phyloP scores from a whole-genome alignment of 2,797 vertebrate genomes.

The Lepilemur septentrionalis region DNA sequence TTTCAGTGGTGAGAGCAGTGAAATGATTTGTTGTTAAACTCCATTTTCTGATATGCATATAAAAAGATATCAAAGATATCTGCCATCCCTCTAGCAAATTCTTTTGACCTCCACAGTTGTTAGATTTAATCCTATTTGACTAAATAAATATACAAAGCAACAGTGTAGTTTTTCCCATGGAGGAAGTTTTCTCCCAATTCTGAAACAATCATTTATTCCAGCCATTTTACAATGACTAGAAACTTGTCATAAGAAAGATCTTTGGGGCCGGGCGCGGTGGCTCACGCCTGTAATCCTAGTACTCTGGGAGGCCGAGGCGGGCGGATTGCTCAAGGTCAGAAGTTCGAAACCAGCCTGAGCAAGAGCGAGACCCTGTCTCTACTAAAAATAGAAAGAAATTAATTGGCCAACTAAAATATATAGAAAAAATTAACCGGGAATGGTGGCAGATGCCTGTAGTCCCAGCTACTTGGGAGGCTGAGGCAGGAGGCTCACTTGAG shows the following conservation, averaged over 20 bases:
- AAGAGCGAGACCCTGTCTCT: too few species aligned
- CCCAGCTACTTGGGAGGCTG: too few species aligned
- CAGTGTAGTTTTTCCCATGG: neutral
- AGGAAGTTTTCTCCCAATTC: neutral
- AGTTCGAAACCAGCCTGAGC: too few species aligned
- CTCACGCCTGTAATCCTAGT: too few species aligned
- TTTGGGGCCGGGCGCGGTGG: too few species aligned
- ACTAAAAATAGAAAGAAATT: too few species aligned
- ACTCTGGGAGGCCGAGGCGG: too few species aligned
- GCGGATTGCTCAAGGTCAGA: too few species aligned
- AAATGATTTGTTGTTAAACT: neutral
- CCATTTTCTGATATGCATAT: neutral
- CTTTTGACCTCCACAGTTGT: neutral
- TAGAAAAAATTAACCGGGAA: too few species aligned
- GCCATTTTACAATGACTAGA: conserved; percentile 29
- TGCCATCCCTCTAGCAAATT: neutral
- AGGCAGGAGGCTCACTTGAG: too few species aligned
- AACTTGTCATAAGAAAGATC: neutral
- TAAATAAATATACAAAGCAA: conserved; percentile 51
- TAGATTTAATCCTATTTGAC: neutral
- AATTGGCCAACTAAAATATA: too few species aligned
- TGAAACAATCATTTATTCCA: neutral
- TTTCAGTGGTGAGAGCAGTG: neutral
- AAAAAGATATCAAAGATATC: neutral
- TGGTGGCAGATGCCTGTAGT: too few species aligned